Percentiles rank a stretch among this genome's conserved stretches.
Conservation (phyloP, 2,113 vertebrate genomes). For the Peromyscus californicus region DNA sequence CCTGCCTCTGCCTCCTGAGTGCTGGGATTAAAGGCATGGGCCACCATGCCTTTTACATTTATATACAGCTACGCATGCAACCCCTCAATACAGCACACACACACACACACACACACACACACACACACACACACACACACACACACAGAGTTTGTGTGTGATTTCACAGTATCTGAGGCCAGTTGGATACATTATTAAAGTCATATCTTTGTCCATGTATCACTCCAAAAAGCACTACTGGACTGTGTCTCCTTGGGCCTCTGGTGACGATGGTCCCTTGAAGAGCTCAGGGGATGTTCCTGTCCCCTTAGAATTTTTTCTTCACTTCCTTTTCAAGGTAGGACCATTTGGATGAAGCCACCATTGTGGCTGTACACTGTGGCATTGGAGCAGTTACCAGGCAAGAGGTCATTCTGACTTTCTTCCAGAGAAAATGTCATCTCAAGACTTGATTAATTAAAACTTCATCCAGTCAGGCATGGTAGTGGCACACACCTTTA, state of each 20-base stretch:
- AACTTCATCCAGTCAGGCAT: constrained; percentile 72
- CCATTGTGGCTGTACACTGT: constrained; percentile 20
- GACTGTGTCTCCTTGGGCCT: background rate
- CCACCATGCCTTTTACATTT: background rate
- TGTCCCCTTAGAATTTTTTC: constrained; percentile 45
- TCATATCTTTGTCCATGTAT: rapidly evolving
- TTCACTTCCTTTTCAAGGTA: background rate
- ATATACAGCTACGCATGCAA: background rate
- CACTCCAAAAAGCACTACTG: background rate
- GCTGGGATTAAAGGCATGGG: no score
- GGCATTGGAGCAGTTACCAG: constrained; percentile 73
- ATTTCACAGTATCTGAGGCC: background rate
- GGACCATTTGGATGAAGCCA: background rate
- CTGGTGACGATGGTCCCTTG: background rate
- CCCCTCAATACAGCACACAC: background rate
- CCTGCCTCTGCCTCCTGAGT: no score
- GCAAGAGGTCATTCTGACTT: constrained; percentile 84
- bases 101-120: background rate
- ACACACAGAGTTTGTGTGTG: background rate
- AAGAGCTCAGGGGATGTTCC: rapidly evolving
- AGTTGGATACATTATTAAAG: background rate
- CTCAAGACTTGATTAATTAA: constrained; percentile 85
- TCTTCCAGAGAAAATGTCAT: constrained; percentile 75
- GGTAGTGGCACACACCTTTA: background rate
- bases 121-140: no score